Conservation (phyloP, 2,113 vertebrate genomes). For the Bos taurus region ARS-UCD2.0 NC_037329.1:134765501-134766000, state of each 20-base stretch:
- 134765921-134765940: neutral
- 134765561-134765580: neutral
- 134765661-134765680: neutral
- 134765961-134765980: neutral
- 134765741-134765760: neutral
- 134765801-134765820: neutral
- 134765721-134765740: neutral
- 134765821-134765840: neutral
- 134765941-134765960: neutral
- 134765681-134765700: neutral
- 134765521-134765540: fast-evolving
- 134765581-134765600: neutral
- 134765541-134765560: neutral
- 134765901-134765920: neutral
- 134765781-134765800: neutral
- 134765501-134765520: neutral
- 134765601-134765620: neutral
- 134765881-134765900: fast-evolving
- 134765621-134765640: neutral
- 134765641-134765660: neutral
- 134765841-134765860: neutral
- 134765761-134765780: neutral
- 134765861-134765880: neutral
- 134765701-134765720: neutral
- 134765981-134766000: neutral